These are phyloP conservation scores for Schizaphis graminum DNA, from an alignment of 2,888 invertebrate genomes.

Conservation along the genomic window DNA sequence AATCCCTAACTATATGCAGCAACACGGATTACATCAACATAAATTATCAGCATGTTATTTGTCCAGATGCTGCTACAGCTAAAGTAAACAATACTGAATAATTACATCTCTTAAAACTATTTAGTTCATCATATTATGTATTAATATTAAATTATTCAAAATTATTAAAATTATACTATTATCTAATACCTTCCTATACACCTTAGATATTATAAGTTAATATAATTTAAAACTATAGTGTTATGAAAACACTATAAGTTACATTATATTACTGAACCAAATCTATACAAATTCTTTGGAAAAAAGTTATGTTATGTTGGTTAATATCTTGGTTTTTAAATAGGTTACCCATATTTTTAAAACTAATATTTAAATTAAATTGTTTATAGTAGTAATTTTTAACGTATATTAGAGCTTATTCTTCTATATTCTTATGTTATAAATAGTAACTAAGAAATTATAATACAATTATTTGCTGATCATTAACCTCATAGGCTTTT, in stretches of 20 bases:
- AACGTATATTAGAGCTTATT: background rate
- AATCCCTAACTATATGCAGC: slow-evolving; percentile 96
- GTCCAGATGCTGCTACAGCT: slow-evolving; percentile 91
- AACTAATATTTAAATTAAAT: background rate
- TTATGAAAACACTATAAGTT: background rate
- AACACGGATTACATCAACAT: slow-evolving; percentile 99
- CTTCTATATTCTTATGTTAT: background rate
- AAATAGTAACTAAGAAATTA: background rate
- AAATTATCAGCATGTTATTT: slow-evolving; percentile 96
- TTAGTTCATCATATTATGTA: slow-evolving; percentile 8
- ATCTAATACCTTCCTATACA: background rate
- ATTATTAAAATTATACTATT: background rate
- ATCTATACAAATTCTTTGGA: background rate
- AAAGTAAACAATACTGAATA: slow-evolving; percentile 77
- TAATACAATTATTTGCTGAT: background rate
- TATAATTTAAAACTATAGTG: background rate
- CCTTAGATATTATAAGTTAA: background rate
- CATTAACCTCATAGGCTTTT: background rate
- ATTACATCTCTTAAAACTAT: background rate
- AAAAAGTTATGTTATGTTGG: background rate
- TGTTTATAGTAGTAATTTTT: background rate
- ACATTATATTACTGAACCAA: background rate
- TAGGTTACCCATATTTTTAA: background rate
- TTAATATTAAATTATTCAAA: slow-evolving; percentile 4
- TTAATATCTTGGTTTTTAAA: background rate